Base-by-base conservation (phyloP, 1,140 invertebrate species). In the Heliconius congener region DNA sequence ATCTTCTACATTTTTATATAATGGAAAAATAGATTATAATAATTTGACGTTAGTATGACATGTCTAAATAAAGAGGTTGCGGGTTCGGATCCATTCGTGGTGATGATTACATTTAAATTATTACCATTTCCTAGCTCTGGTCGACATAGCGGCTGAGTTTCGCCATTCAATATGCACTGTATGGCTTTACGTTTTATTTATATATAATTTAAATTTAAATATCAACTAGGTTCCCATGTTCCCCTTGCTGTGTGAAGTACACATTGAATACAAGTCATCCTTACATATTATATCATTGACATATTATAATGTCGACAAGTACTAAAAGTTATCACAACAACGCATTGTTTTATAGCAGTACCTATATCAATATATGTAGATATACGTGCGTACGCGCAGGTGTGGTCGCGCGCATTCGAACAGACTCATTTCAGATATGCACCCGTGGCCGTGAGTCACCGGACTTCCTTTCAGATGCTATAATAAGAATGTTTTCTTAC, bases 401-500 rank as follows among this genome's bases (percentile, higher is more conserved):
- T 77, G 76, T 72, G 46, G 76, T 27, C 74, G 76, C 70, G 42
- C 74, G 76, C 70, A 37, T 72, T 71, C 30, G 30, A 71, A 76
- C 75, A 27, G 27, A 55, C 76, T 55, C 66, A 77, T 71, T 77
- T 77, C 76, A 77, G 75, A 71, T 55, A 77, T 77, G 76, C 76
- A 70, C 46, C n/a, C 50, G 55, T 19, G 76, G 71, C n/a, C 50
- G 55, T 77, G 76, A 77, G 19, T 77, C 76, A 77, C 66, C 76
- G 76, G 76, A 77, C 76, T 72, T 77, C 76, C 76, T 77, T 55
- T 77, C 66, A 77, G 42, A 77, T 71, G 70, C 66, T 60, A 70
- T 70, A 71, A 60, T 39, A 60, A 39, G 46, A 77, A 72, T 72
- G 18, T 71, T 46, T 75, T 74, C 8, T 73, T 73, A 42, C 42